Evolutionary conservation across 2,797 vertebrate genomes (phyloP).

Genomic region (Tympanoctomys barrerae): DNA sequence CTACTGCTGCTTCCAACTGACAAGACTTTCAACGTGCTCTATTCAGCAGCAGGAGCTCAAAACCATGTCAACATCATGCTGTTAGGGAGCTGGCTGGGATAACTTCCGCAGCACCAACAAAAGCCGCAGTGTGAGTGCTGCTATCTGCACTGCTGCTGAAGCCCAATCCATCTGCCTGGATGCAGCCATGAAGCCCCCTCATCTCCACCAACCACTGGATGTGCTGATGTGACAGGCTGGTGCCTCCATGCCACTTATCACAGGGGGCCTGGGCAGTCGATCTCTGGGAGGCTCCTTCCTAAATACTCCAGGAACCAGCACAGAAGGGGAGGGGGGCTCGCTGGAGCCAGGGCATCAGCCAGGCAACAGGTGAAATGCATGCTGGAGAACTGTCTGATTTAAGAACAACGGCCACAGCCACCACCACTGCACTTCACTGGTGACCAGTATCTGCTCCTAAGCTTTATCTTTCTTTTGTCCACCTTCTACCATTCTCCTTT

Average conservation of each 20-base stretch:
- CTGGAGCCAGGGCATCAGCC: background rate
- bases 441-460: background rate
- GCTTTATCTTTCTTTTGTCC: background rate
- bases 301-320: background rate
- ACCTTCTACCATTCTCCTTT: background rate
- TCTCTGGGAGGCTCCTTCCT: background rate
- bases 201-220: background rate
- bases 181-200: background rate
- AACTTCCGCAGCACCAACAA: background rate
- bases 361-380: background rate
- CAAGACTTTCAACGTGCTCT: background rate
- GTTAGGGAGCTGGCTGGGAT: constrained; percentile 26
- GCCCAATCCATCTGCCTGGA: background rate
- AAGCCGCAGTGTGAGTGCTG: background rate
- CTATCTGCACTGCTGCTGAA: background rate
- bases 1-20: background rate
- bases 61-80: background rate
- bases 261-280: background rate
- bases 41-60: background rate
- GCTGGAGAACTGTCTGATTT: background rate
- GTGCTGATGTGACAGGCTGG: too few relatives aligned
- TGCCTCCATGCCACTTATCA: background rate
- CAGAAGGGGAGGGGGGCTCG: background rate
- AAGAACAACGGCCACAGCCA: background rate
- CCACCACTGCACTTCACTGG: background rate